phyloP scores from a whole-genome alignment of 1,140 invertebrate species.

The Saccostrea cuccullata region DNA sequence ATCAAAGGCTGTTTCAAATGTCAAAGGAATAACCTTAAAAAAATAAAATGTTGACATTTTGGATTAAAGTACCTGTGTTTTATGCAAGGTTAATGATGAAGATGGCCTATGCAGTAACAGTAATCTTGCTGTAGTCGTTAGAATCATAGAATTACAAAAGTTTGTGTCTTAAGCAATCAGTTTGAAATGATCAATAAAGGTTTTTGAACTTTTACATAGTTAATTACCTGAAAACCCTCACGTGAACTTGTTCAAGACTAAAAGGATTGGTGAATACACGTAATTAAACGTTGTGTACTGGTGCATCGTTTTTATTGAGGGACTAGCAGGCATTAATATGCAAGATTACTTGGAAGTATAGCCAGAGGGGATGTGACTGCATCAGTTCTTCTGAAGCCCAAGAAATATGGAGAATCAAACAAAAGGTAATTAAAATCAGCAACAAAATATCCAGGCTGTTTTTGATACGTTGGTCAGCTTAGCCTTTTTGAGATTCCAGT shows the following conservation, averaged over 20 bases:
- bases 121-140: neutral
- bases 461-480: neutral
- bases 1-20: neutral
- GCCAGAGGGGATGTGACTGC: neutral
- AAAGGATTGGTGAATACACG: neutral
- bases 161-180: neutral
- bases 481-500: neutral
- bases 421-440: neutral
- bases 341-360: neutral
- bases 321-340: neutral
- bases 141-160: neutral
- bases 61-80: neutral
- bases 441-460: neutral
- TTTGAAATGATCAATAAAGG: neutral
- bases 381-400: neutral
- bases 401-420: constrained; percentile 9
- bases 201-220: neutral
- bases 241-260: neutral
- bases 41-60: neutral
- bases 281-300: neutral
- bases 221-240: constrained; percentile 15
- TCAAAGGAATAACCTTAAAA: neutral
- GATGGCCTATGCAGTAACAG: neutral
- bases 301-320: neutral
- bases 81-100: neutral